phyloP scores from a whole-genome alignment of 35 echinoderm and acorn worm genomes.

The Heliocidaris erythrogramma region DNA sequence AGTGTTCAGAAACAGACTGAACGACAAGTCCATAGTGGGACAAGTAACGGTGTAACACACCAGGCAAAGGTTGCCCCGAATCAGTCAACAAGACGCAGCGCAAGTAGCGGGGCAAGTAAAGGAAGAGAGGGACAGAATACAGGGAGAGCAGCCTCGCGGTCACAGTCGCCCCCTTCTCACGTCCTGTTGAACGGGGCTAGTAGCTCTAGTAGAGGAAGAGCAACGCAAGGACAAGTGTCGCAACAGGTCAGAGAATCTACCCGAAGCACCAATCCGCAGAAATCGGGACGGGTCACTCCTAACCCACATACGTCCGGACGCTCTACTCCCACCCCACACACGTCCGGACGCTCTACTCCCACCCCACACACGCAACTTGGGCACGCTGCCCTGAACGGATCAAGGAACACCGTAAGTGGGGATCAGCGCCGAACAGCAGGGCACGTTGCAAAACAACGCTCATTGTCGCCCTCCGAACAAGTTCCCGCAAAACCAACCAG shows the following conservation, averaged over 20 bases:
- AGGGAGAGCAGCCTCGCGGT: constrained; percentile 14
- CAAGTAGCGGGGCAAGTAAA: neutral
- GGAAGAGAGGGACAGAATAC: neutral
- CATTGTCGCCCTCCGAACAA: neutral
- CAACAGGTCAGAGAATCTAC: neutral
- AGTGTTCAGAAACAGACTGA: constrained; percentile 11
- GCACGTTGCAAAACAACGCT: neutral
- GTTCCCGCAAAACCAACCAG: neutral
- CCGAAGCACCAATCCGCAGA: neutral
- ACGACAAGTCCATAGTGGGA: neutral
- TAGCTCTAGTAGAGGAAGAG: neutral
- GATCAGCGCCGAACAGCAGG: neutral
- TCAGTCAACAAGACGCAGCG: neutral
- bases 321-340: neutral
- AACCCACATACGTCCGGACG: neutral
- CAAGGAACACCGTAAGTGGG: neutral
- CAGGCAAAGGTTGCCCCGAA: neutral
- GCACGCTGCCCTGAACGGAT: neutral
- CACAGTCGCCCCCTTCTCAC: neutral
- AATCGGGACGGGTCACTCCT: neutral
- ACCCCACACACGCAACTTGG: neutral
- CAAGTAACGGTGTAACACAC: neutral
- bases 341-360: neutral
- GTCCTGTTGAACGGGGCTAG: neutral
- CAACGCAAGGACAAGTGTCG: neutral